These are phyloP conservation scores for Mellivora capensis DNA, from an alignment of 2,113 vertebrate species.

Conservation along the genomic window DNA sequence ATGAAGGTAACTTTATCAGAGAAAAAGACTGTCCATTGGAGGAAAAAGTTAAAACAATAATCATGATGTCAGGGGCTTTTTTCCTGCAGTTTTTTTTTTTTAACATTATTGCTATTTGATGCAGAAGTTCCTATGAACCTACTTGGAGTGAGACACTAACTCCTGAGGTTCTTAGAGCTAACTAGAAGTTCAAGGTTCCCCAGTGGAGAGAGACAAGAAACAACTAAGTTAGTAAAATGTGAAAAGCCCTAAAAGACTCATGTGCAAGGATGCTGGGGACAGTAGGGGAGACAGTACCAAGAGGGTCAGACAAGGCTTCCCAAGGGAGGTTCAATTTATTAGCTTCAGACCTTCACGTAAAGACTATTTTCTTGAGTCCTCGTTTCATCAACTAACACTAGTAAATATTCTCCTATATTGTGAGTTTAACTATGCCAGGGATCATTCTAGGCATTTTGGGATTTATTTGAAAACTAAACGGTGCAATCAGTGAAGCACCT, in stretches of 20 bases:
- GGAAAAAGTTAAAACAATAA: background rate
- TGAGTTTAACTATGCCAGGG: background rate
- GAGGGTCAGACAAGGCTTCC: background rate
- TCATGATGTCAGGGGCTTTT: background rate
- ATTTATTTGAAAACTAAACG: background rate
- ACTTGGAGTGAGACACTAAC: background rate
- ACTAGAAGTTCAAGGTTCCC: background rate
- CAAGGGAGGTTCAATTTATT: background rate
- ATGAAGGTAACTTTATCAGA: background rate
- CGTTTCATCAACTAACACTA: background rate
- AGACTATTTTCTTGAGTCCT: background rate
- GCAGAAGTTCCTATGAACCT: background rate
- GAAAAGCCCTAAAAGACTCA: background rate
- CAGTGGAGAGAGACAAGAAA: background rate
- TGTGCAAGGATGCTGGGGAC: background rate
- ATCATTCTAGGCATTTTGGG: background rate
- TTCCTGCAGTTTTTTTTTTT: background rate
- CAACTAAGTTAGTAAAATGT: background rate
- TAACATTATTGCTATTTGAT: background rate
- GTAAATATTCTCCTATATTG: background rate
- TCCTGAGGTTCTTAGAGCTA: background rate
- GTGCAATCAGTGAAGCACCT: background rate
- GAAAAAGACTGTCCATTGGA: background rate
- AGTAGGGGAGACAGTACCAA: rapidly evolving
- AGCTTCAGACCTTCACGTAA: background rate